Conservation (phyloP, 2,113 vertebrate genomes). For the Polypterus bichir region DNA sequence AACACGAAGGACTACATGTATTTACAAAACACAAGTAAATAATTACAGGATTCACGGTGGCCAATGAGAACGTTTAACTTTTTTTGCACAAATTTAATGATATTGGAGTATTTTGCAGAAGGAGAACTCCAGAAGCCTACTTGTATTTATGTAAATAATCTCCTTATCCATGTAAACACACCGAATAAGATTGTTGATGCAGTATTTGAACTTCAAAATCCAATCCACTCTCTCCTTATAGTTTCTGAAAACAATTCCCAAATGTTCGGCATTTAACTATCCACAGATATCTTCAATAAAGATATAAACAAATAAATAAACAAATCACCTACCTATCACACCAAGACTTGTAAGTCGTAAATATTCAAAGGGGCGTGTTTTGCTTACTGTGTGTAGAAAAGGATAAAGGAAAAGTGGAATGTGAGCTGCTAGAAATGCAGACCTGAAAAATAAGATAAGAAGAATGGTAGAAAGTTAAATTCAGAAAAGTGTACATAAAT, state of each 20-base stretch:
- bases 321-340: conserved; percentile 73
- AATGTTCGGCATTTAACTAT: background rate
- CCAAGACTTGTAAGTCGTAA: conserved; percentile 90
- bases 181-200: no score
- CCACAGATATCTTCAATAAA: background rate
- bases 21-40: no score
- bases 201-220: no score
- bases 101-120: no score
- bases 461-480: background rate
- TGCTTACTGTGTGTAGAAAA: conserved; percentile 94
- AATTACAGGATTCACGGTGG: no score
- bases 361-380: conserved; percentile 92
- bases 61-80: no score
- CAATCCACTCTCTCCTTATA: no score
- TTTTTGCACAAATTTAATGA: no score
- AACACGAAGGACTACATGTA: no score
- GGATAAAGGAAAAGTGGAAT: conserved; percentile 95
- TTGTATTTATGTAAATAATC: no score
- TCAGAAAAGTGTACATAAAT: background rate
- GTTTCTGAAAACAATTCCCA: background rate
- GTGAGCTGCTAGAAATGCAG: conserved; percentile 89
- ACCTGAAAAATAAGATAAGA: conserved; percentile 47
- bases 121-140: no score
- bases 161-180: no score
- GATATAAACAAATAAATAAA: background rate